Evolutionary conservation across 2,888 invertebrate species (phyloP), one percentile per base, ranked within the genome.

Genomic region (Unio pictorum): DNA sequence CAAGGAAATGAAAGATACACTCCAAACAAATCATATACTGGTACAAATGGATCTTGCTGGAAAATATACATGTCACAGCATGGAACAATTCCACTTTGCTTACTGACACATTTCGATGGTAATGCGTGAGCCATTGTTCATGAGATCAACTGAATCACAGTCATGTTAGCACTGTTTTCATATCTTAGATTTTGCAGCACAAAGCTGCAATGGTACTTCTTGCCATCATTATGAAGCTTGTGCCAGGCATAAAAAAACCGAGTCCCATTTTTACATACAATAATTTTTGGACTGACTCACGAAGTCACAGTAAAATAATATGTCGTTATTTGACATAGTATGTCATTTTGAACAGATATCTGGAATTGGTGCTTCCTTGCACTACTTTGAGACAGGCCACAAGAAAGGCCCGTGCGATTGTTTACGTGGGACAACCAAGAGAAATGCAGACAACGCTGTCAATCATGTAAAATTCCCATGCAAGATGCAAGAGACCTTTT

Each of bases 211-310:
- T 75, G 71, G 68, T 71, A 15, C 30, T 57, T n/a, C 30, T 57
- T n/a, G 69, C 66, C 5, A 68, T 75, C 5, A 55, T 61, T 11
- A n/a, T 64, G 18, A 75, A 72, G 59, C 15, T 69, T 6, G 26
- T 74, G 4, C n/a, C 59, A 7, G 18, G 26, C 8, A 28, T 66
- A 8, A 61, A 61, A 15, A 23, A 20, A 15, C n/a, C n/a, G 54
- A 57, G 61, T 30, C 34, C 20, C 18, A 23, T 62, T 30, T 56
- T 74, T n/a, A 55, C 64, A 69, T 62, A 26, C 23, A 64, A 20
- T 28, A 67, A 74, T 56, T 7, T 69, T 74, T 45, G 74, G 69
- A 69, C 74, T 28, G 72, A 72, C 58, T 74, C 69, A 1, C 72
- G 11, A 67, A 64, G 5, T 69, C 71, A 4, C 68, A 55, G 57